Evolutionary conservation across 2,888 invertebrate species (phyloP), one percentile per base, ranked within the genome.

Genomic region (Laothoe populi): DNA sequence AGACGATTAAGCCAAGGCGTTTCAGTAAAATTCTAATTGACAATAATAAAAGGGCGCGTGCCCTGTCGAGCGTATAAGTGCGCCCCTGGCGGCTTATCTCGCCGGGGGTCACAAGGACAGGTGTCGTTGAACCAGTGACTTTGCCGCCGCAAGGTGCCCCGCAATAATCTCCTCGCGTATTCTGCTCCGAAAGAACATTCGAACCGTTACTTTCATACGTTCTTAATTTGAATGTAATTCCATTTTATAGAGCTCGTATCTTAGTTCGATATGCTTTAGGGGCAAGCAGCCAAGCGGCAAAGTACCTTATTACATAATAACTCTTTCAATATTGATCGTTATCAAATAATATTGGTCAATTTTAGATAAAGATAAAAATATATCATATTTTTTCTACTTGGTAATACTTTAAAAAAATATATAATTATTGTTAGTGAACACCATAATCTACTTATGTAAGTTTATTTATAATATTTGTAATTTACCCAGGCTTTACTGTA

Each of bases 61-160:
- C 42, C 60, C 42, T 42, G 13, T 11, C 3, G 10, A 31, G 4
- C 26, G 3, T 24, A 19, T 53, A 11, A 53, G 16, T 53, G 13
- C 60, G 42, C 38, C 48, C 53, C 60, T 61, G 60, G 13, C 3
- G n/a, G 49, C 53, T 69, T 75, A 76, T 76, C 71, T 67, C 61
- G 61, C 44, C 48, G 64, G 69, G 75, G 76, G 79, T 73, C 76
- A 71, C 63, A 70, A 69, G 70, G 69, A 57, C 63, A 63, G 62
- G 65, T 67, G 78, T 73, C 81, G 69, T 62, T 73, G 82, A 72
- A 75, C 82, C 64, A 44, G 3, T 64, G 79, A 78, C 79, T 72
- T 79, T 79, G 77, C 65, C 66, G 35, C 2, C 57, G 35, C 75
- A 78, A 79, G 78, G 78, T 78, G 78, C 77, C 77, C 74, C 68